Conservation (phyloP, 2,113 vertebrate genomes). For the Cisticola juncidis region DNA sequence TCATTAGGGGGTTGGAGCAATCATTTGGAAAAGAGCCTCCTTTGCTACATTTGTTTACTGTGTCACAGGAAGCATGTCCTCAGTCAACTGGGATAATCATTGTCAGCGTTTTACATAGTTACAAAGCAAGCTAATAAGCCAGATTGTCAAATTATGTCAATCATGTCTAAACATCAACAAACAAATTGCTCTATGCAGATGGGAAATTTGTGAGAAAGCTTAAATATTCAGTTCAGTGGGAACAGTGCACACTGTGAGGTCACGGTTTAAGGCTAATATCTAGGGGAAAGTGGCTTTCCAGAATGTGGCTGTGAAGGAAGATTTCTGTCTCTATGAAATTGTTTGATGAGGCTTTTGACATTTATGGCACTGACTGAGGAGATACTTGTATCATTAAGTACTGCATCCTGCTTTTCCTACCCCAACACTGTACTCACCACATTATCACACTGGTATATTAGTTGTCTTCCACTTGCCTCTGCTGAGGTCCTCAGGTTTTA, state of each 20-base stretch:
- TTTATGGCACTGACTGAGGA: neutral
- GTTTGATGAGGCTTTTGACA: neutral
- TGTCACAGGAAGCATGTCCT: slow-evolving; percentile 29
- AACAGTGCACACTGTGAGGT: neutral
- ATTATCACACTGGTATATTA: neutral
- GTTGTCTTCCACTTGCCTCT: neutral
- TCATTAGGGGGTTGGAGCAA: slow-evolving; percentile 48
- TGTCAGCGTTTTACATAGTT: slow-evolving; percentile 28
- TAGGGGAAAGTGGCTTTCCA: neutral
- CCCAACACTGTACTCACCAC: rapidly evolving
- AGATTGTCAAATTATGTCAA: slow-evolving; percentile 55
- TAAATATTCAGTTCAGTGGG: neutral
- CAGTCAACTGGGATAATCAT: slow-evolving; percentile 48
- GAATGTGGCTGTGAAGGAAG: neutral
- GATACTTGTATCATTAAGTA: neutral
- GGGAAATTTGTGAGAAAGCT: slow-evolving; percentile 4
- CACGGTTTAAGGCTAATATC: neutral
- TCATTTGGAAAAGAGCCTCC: slow-evolving; percentile 44
- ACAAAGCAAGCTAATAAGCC: slow-evolving; percentile 55
- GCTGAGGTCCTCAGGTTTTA: neutral
- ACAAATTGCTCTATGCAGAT: slow-evolving; percentile 28
- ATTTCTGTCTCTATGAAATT: neutral
- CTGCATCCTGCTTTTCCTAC: neutral
- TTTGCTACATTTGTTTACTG: slow-evolving; percentile 16
- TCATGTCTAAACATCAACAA: slow-evolving; percentile 53